These are phyloP conservation scores for Leptopterna dolabrata DNA, from an alignment of 2,888 invertebrate genomes.

Conservation along the genomic window DNA sequence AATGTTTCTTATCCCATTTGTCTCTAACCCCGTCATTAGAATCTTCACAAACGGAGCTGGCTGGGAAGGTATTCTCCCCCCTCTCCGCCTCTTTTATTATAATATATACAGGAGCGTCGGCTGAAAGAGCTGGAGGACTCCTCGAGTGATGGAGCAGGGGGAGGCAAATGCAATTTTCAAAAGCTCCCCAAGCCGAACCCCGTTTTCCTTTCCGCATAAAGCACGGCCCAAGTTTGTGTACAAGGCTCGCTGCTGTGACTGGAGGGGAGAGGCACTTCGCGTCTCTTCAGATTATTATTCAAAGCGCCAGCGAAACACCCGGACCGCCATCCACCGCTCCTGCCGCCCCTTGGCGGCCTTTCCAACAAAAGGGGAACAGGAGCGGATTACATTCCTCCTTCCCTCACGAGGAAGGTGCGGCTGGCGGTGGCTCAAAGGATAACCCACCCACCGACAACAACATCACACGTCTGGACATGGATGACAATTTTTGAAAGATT, in stretches of 20 bases:
- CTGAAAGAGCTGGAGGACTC: neutral
- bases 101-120: slow-evolving; percentile 19
- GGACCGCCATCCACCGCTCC: neutral
- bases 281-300: slow-evolving; percentile 37
- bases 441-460: neutral
- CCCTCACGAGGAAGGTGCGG: neutral
- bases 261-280: slow-evolving; percentile 1
- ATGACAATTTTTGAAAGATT: too few species aligned
- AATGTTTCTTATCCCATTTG: slow-evolving; percentile 59
- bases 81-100: slow-evolving; percentile 31
- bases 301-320: slow-evolving; percentile 29
- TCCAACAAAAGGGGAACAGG: neutral
- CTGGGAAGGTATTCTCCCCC: neutral
- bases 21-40: slow-evolving; percentile 58
- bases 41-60: neutral
- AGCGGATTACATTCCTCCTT: neutral
- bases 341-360: neutral
- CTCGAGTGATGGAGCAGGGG: neutral
- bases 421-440: neutral
- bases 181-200: slow-evolving; percentile 49
- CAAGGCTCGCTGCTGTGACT: slow-evolving; percentile 39
- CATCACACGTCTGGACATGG: too few species aligned
- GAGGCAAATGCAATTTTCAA: slow-evolving; percentile 61
- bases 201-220: neutral
- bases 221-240: slow-evolving; percentile 51